Percentiles rank a stretch among this genome's conserved stretches.
Evolutionary conservation across 2,113 vertebrate genomes (phyloP).

Genomic region (Thymallus thymallus): DNA sequence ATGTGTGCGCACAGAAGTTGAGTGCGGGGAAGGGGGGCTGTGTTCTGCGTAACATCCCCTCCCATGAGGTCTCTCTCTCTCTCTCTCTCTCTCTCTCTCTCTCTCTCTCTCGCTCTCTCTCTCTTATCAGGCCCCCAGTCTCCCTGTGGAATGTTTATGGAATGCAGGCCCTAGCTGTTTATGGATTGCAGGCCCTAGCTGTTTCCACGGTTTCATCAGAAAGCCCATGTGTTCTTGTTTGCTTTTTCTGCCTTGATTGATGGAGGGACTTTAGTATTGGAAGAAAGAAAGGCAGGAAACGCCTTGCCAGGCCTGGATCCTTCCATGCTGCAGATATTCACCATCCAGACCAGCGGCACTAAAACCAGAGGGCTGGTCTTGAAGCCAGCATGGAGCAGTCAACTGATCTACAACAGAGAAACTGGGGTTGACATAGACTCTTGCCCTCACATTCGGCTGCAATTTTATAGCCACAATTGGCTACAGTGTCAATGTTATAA

Average conservation of each 20-base stretch:
- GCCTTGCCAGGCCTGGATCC: not conserved
- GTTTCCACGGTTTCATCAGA: conserved; percentile 57
- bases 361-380: too few relatives aligned
- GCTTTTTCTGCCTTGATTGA: conserved; percentile 59
- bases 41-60: not conserved
- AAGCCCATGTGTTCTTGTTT: conserved; percentile 63
- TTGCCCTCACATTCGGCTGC: too few relatives aligned
- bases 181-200: conserved; percentile 55
- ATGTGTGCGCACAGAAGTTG: conserved; percentile 31
- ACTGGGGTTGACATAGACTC: too few relatives aligned
- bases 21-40: not conserved
- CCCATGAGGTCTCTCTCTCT: conserved; percentile 22
- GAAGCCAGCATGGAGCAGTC: too few relatives aligned
- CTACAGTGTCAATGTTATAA: too few relatives aligned
- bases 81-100: conserved; percentile 40
- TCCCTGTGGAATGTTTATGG: conserved; percentile 67
- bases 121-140: conserved; percentile 62
- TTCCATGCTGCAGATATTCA: too few relatives aligned
- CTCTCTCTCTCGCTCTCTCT: conserved; percentile 23
- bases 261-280: conserved; percentile 23
- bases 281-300: conserved; percentile 64
- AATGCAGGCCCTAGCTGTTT: conserved; percentile 59
- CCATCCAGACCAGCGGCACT: too few relatives aligned
- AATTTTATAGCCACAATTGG: too few relatives aligned
- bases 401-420: too few relatives aligned